phyloP scores from a whole-genome alignment of 2,888 invertebrate genomes.

The Pristionchus maxplancki region DNA sequence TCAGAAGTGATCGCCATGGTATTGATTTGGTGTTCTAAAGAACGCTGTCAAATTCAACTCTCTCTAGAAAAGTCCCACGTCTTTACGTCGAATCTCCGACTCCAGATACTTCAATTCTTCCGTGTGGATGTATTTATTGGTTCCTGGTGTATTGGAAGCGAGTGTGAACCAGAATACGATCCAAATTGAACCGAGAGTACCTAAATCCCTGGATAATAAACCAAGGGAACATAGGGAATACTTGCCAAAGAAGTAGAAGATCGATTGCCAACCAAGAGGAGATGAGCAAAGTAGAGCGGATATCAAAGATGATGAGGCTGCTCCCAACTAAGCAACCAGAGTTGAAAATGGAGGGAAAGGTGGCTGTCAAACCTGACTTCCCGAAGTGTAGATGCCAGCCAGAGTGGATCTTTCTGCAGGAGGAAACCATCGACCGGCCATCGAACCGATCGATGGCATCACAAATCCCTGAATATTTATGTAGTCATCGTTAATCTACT shows the following conservation, averaged over 20 bases:
- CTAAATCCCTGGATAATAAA: neutral
- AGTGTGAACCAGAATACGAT: neutral
- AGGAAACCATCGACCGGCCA: constrained; percentile 66
- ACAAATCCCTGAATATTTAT: constrained; percentile 61
- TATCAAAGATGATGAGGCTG: constrained; percentile 8
- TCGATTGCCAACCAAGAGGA: constrained; percentile 37
- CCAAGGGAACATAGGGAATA: neutral
- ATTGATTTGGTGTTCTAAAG: neutral
- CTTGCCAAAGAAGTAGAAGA: constrained; percentile 51
- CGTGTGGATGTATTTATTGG: neutral
- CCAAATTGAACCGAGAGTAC: neutral
- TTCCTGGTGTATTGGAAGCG: neutral
- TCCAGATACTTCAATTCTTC: neutral
- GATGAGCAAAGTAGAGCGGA: constrained; percentile 45
- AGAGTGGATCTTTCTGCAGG: constrained; percentile 64
- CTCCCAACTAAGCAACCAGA: constrained; percentile 42
- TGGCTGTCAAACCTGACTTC: constrained; percentile 60
- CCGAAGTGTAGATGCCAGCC: constrained; percentile 70
- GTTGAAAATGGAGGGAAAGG: neutral
- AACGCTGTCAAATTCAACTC: neutral
- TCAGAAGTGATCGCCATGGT: constrained; percentile 36
- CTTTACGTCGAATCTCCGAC: neutral
- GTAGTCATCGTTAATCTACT: neutral
- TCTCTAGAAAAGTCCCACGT: neutral
- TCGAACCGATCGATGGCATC: constrained; percentile 59